Percentiles rank a stretch among this genome's conserved stretches.
Evolutionary conservation across 2,888 invertebrate species (phyloP).

Genomic region (Phalera bucephala): DNA sequence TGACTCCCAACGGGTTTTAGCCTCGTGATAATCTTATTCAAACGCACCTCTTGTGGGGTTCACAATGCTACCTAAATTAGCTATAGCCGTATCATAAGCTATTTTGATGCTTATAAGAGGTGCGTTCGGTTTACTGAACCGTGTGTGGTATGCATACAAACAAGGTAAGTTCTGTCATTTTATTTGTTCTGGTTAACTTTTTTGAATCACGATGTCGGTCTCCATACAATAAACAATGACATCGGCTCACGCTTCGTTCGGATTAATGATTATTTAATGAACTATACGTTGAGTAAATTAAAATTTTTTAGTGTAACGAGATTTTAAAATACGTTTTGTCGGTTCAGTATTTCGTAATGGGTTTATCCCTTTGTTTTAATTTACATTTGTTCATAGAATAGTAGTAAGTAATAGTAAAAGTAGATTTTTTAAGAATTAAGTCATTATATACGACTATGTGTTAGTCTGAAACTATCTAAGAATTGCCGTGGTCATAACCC

Average conservation of each 20-base stretch:
- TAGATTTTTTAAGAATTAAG: no score
- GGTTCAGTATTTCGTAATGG: no score
- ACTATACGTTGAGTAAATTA: constrained; percentile 31
- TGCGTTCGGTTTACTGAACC: constrained; percentile 40
- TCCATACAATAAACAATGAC: constrained; percentile 46
- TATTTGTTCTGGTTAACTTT: constrained; percentile 45
- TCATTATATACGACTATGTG: no score
- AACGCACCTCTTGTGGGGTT: constrained; percentile 70
- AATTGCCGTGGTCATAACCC: no score
- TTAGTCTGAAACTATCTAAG: no score
- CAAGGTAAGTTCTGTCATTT: constrained; percentile 55
- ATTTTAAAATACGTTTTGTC: constrained; percentile 11
- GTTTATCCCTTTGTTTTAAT: no score
- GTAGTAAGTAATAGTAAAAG: no score
- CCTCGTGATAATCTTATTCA: constrained; percentile 79
- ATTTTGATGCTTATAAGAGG: constrained; percentile 57
- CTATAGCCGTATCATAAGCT: constrained; percentile 67
- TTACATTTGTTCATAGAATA: no score
- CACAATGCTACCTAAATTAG: constrained; percentile 83
- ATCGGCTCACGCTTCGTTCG: constrained; percentile 35
- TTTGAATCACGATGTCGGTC: constrained; percentile 46
- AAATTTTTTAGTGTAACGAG: constrained; percentile 16
- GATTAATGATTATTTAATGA: constrained; percentile 63
- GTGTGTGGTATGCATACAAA: constrained; percentile 64
- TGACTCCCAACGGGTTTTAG: constrained; percentile 81